Evolutionary conservation across 2,888 invertebrate species (phyloP), one percentile per base, ranked within the genome.

Genomic region (Archips crataeganus): DNA sequence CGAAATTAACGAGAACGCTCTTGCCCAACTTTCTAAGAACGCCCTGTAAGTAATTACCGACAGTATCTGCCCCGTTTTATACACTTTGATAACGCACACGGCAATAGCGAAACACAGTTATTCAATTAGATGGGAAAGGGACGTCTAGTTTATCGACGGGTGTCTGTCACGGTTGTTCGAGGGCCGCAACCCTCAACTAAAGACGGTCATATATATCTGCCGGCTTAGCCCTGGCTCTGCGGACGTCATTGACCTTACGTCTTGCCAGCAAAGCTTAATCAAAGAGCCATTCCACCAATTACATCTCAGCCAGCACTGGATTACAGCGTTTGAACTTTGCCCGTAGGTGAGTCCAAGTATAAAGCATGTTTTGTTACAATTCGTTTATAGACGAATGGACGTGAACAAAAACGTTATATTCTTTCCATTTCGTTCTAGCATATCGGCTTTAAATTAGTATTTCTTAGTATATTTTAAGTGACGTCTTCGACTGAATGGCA

Each of bases 101-200:
- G 57, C 49, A 60, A 73, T 64, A 61, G 45, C 63, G 57, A 49
- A 73, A 73, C 73, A 69, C 69, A 69, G 73, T 73, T 73, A 73
- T 73, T 69, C 73, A 73, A 73, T 73, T 73, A 73, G 73, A 73
- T 63, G 67, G 67, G 72, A 68, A 68, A 69, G 68, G 73, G 73
- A 68, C 69, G 54, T 73, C 65, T 36, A 61, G 64, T 70, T 74
- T 74, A 74, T 74, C 69, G 74, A 74, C 60, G 74, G 65, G 42
- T 64, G 70, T 63, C 68, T 65, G 73, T 69, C 60, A 64, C 74
- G 65, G 60, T 64, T 65, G 65, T 64, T 73, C 39, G 60, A 74
- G 69, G 64, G 70, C 69, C 63, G 57, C 49, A 49, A 69, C 65
- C 65, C 73, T 64, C 15, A 65, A 69, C 54, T 74, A 74, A 74